A percentile compares a stretch with the other conserved stretches of the same genome.
Evolutionary conservation across 1,140 invertebrate species (phyloP).

Genomic region (Leptestheria dahalacensis): DNA sequence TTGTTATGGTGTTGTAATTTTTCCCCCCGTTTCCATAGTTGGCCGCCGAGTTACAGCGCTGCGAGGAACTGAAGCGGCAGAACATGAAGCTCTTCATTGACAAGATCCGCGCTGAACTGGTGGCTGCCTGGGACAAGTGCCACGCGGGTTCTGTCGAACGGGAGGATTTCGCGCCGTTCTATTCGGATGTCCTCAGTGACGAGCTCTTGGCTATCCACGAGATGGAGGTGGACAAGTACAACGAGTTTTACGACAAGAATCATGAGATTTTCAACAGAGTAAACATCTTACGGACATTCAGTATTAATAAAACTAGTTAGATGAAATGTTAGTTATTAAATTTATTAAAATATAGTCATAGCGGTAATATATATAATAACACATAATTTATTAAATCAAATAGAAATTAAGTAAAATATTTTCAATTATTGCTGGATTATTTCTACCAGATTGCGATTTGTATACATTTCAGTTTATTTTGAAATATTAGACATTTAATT

Average conservation of each 20-base stretch:
- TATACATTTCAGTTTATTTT: no score
- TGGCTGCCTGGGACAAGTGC: conserved; percentile 52
- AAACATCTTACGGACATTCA: no score
- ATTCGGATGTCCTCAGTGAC: conserved; percentile 48
- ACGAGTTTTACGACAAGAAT: conserved; percentile 47
- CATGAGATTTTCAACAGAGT: conserved; percentile 33
- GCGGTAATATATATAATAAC: no score
- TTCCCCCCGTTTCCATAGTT: conserved; percentile 25
- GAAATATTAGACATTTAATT: no score
- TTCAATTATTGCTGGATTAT: no score
- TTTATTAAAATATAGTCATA: no score
- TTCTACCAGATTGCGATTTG: no score
- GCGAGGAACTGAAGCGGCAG: conserved; percentile 42
- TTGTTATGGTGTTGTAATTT: neutral
- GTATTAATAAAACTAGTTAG: no score
- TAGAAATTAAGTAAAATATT: no score
- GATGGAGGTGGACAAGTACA: conserved; percentile 48
- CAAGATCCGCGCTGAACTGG: conserved; percentile 47
- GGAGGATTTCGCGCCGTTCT: conserved; percentile 42
- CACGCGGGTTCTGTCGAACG: conserved; percentile 43
- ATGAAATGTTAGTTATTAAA: no score
- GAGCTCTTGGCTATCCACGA: conserved; percentile 57
- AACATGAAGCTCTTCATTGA: conserved; percentile 53
- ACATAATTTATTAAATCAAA: no score
- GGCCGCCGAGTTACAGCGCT: conserved; percentile 40